Evolutionary conservation across 2,888 invertebrate genomes (phyloP), one percentile per base, ranked within the genome.

Genomic region (Eremobia ochroleuca): DNA sequence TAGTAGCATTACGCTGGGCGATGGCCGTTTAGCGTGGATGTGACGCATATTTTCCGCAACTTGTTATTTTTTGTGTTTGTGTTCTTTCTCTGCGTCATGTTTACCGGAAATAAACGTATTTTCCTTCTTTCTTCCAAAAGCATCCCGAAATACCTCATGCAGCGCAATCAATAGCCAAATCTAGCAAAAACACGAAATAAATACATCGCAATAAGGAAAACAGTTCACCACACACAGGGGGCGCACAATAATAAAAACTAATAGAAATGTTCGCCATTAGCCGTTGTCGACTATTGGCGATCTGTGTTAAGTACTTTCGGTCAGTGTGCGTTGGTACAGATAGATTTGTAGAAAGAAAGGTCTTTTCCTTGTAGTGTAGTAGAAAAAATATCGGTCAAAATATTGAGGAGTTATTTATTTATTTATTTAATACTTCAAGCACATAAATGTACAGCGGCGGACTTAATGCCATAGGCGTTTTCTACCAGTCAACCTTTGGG

Each of bases 201-300:
- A 76, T 69, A 84, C 66, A 69, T 80, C 13, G 81, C 76, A 68
- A 82, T 84, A 84, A 82, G 82, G 82, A 82, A 82, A 82, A 82
- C 59, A 67, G 65, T 84, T 80, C 76, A 62, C 70, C 28, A 21
- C 84, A 76, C 31, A n/a, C 70, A 34, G 75, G 76, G 76, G 83
- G 80, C 82, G 70, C 37, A n/a, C 69, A 72, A 88, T 85, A 85
- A 91, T 91, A 91, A 91, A 91, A 91, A 90, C 90, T 90, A 91
- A 91, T 91, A 91, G 90, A 88, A 86, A 85, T 84, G 75, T 67
- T 73, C 25, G 37, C 88, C 87, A 89, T 91, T 90, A 90, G 82
- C 85, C 77, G 88, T 86, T 89, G 90, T 86, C 82, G 85, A 86
- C 83, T 86, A 88, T 85, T 77, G 82, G 82, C 85, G 88, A 88